A percentile compares a stretch with the other conserved stretches of the same genome.
phyloP scores from a whole-genome alignment of 2,797 vertebrate genomes.

The Antrozous pallidus region DNA sequence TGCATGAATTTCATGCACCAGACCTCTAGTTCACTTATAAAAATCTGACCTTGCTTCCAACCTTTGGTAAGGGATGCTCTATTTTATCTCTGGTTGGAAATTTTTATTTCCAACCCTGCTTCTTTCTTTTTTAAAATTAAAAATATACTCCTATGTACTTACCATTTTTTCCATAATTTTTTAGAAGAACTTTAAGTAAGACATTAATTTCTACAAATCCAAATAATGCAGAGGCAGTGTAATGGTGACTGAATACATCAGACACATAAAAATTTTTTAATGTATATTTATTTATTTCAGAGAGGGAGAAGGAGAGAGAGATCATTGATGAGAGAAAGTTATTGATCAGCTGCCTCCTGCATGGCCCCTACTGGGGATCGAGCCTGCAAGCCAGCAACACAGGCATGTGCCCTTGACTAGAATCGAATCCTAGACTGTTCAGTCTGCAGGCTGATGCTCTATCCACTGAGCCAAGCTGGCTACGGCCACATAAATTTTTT shows the following conservation, averaged over 20 bases:
- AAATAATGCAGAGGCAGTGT: not conserved
- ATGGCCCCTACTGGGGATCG: too few species aligned
- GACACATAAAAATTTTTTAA: not conserved
- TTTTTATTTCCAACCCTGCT: not conserved
- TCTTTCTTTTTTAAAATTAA: not conserved
- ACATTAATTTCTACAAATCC: not conserved
- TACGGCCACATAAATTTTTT: not conserved
- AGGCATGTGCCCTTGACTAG: too few species aligned
- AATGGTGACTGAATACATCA: not conserved
- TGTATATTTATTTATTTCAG: too few species aligned
- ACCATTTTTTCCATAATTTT: not conserved
- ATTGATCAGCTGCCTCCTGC: too few species aligned
- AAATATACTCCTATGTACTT: not conserved
- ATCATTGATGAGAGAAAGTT: too few species aligned
- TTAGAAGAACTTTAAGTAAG: slow-evolving; percentile 1
- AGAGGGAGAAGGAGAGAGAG: too few species aligned
- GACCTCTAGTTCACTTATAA: not conserved
- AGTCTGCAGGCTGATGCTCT: too few species aligned
- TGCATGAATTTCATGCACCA: too few species aligned
- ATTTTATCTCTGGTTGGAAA: not conserved
- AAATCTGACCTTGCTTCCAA: not conserved
- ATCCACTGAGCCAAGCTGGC: too few species aligned
- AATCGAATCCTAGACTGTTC: too few species aligned
- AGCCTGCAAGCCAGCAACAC: too few species aligned
- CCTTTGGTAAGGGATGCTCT: not conserved